These are phyloP conservation scores for Oceanodroma tethys DNA, from an alignment of 2,113 vertebrate species.

Conservation along the genomic window DNA sequence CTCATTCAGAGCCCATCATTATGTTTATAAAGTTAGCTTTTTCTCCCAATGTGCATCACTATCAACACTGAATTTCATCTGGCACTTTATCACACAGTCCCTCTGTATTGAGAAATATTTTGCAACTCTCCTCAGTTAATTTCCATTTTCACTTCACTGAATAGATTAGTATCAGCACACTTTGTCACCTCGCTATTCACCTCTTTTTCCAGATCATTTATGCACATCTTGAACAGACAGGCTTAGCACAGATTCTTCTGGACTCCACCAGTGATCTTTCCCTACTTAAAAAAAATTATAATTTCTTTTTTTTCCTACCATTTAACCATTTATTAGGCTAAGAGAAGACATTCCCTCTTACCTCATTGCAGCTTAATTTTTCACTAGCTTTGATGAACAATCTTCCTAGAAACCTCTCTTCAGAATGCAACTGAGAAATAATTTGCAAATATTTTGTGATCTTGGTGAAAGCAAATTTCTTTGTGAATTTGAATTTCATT, in stretches of 20 bases:
- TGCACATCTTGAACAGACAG: neutral
- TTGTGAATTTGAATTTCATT: neutral
- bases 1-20: neutral
- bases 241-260: neutral
- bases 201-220: neutral
- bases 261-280: neutral
- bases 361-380: neutral
- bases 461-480: neutral
- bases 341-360: neutral
- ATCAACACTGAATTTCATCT: neutral
- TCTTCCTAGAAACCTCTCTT: neutral
- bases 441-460: neutral
- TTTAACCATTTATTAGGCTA: neutral
- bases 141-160: neutral
- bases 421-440: neutral
- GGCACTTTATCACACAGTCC: neutral
- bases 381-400: neutral
- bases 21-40: neutral
- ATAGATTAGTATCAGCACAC: neutral
- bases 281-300: neutral
- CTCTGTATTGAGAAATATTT: neutral
- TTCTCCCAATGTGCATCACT: neutral
- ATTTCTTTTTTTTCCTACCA: neutral
- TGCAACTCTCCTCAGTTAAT: neutral
- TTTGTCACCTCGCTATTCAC: neutral